These are phyloP conservation scores for Formica selysi DNA, from an alignment of 1,140 invertebrate genomes.

Conservation along the genomic window DNA sequence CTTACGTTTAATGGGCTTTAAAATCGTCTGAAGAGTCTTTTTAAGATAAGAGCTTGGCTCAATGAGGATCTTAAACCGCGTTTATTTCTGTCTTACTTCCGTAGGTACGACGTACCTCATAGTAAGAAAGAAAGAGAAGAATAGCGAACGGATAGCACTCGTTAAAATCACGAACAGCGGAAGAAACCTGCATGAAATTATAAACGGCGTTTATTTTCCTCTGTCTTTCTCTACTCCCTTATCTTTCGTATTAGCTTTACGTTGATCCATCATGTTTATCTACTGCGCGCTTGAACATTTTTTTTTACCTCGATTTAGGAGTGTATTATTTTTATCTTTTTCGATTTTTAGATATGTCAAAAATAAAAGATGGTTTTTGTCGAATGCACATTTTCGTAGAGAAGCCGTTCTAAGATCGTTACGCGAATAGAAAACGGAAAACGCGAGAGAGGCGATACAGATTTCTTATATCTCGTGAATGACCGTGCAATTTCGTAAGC, in stretches of 20 bases:
- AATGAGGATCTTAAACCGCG: slow-evolving; percentile 57
- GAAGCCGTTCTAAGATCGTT: not conserved
- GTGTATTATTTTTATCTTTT: not conserved
- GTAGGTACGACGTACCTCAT: slow-evolving; percentile 26
- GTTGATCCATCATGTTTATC: slow-evolving; percentile 51
- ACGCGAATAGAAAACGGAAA: not conserved
- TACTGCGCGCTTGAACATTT: slow-evolving; percentile 24
- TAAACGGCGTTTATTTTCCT: slow-evolving; percentile 45
- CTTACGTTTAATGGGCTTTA: slow-evolving; percentile 48
- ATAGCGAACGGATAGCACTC: slow-evolving; percentile 48
- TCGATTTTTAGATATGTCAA: slow-evolving; percentile 17
- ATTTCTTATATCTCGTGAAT: slow-evolving; percentile 36
- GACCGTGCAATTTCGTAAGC: slow-evolving; percentile 41
- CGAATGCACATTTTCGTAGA: slow-evolving; percentile 26
- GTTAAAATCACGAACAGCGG: slow-evolving; percentile 61
- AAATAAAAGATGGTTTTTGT: slow-evolving; percentile 21
- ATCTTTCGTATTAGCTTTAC: slow-evolving; percentile 42
- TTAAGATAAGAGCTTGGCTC: slow-evolving; percentile 56
- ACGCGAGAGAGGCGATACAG: not conserved
- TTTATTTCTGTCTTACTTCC: slow-evolving; percentile 25
- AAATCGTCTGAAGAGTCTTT: slow-evolving; percentile 50
- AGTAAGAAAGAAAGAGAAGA: slow-evolving; percentile 36
- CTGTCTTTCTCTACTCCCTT: slow-evolving; percentile 29
- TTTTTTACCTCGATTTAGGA: slow-evolving; percentile 22
- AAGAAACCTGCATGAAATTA: slow-evolving; percentile 59